Conservation (phyloP, 2,113 vertebrate species). For the Anguilla japonica region DNA sequence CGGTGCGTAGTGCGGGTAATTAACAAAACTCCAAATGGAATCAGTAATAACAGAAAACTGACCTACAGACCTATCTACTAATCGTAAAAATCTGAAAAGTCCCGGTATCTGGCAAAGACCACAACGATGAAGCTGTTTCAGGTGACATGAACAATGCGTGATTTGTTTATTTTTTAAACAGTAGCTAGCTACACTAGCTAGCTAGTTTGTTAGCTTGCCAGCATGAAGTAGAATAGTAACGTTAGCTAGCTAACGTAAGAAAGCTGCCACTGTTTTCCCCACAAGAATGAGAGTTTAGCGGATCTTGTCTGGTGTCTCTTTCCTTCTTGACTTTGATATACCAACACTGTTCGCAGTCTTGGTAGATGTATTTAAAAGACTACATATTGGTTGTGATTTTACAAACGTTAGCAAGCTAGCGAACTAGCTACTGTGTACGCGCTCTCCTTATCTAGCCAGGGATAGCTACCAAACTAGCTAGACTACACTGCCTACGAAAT, state of each 20-base stretch:
- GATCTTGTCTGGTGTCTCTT: too few relatives aligned
- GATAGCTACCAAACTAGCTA: too few relatives aligned
- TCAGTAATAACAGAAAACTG: neutral
- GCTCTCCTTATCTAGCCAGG: too few relatives aligned
- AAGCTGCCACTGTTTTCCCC: too few relatives aligned
- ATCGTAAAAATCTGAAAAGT: neutral
- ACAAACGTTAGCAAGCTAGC: too few relatives aligned
- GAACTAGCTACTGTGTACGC: too few relatives aligned
- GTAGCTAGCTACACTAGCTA: neutral
- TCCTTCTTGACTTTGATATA: too few relatives aligned
- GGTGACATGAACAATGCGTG: constrained; percentile 1
- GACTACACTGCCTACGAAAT: too few relatives aligned
- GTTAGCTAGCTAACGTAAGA: neutral
- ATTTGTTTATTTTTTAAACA: neutral
- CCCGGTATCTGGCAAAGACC: neutral
- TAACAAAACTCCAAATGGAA: constrained; percentile 1
- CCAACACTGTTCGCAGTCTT: too few relatives aligned
- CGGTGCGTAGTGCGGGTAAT: neutral
- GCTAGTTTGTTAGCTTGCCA: neutral
- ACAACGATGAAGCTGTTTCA: constrained; percentile 23
- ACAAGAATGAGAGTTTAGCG: too few relatives aligned
- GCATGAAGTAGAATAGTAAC: neutral
- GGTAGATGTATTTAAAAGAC: too few relatives aligned
- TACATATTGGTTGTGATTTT: too few relatives aligned
- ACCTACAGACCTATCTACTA: neutral